A percentile compares a stretch with the other conserved stretches of the same genome.
Conservation (phyloP, 1,140 invertebrate species). For the Caenorhabditis latens region DNA sequence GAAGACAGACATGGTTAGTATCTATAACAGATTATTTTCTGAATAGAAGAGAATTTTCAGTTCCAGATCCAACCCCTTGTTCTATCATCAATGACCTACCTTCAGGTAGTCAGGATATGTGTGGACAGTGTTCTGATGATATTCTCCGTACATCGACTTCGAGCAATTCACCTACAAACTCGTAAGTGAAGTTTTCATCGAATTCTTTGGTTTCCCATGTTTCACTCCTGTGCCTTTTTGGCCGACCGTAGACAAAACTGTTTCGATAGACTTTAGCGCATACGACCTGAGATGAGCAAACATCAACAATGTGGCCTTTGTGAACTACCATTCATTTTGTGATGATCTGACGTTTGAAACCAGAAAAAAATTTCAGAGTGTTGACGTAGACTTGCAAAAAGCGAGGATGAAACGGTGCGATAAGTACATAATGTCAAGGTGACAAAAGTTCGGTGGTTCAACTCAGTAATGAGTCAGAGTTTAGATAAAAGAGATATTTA, state of each 20-base stretch:
- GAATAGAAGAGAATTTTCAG: background rate
- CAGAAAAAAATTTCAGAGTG: background rate
- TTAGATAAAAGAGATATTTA: background rate
- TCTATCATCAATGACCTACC: conserved; percentile 14
- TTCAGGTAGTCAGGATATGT: conserved; percentile 21
- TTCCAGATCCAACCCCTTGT: conserved; percentile 1
- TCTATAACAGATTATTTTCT: background rate
- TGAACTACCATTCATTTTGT: conserved; percentile 6
- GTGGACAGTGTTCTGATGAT: background rate
- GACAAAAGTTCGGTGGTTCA: background rate
- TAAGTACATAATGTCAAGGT: background rate
- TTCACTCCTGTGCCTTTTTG: background rate
- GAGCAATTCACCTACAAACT: conserved; percentile 31
- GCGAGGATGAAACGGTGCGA: background rate
- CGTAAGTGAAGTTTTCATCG: background rate
- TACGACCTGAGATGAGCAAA: background rate
- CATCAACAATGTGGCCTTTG: background rate
- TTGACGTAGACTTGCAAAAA: background rate
- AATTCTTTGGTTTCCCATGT: background rate
- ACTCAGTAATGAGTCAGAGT: background rate
- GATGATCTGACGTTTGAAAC: background rate
- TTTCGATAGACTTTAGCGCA: background rate
- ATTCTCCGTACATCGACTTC: conserved; percentile 13
- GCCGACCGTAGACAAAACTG: background rate
- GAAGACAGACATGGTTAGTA: conserved; percentile 8